Conservation (phyloP, 1,140 invertebrate species). For the Drosophila suzukii region DNA sequence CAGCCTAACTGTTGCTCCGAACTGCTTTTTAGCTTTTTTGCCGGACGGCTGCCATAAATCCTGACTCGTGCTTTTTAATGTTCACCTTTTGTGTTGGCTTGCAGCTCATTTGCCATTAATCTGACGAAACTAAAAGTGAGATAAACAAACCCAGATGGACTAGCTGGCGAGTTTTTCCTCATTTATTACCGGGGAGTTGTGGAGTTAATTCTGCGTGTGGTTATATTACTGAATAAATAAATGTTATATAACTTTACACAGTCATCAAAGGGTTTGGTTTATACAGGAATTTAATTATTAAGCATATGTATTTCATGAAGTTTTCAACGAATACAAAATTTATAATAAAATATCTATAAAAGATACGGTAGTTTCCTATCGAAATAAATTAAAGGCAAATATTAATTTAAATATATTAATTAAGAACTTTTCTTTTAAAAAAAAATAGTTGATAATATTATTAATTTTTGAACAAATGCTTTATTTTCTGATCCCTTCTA, state of each 20-base stretch:
- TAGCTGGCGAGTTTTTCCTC: constrained; percentile 3
- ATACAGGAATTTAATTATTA: no score
- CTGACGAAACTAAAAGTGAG: constrained; percentile 34
- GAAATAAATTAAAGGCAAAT: no score
- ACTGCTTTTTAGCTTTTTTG: constrained; percentile 8
- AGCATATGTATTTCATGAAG: no score
- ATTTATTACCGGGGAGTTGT: constrained; percentile 8
- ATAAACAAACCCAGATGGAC: constrained; percentile 33
- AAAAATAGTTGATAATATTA: no score
- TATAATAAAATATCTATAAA: no score
- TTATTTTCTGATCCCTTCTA: no score
- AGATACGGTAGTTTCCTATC: no score
- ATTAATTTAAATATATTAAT: no score
- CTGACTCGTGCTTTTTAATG: constrained; percentile 47
- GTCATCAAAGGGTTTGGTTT: no score
- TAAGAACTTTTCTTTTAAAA: no score
- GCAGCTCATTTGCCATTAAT: constrained; percentile 58
- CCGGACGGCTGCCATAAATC: constrained; percentile 47
- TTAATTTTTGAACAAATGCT: no score
- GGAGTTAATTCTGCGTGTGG: not conserved
- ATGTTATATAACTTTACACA: not conserved
- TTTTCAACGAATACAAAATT: no score
- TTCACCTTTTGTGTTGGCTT: constrained; percentile 37
- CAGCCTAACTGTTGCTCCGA: constrained; percentile 36
- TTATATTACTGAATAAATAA: constrained; percentile 20